Percentiles rank a stretch among this genome's conserved stretches.
Evolutionary conservation across 2,113 vertebrate genomes (phyloP).

Genomic region (Cyanoramphus novaezelandiae): DNA sequence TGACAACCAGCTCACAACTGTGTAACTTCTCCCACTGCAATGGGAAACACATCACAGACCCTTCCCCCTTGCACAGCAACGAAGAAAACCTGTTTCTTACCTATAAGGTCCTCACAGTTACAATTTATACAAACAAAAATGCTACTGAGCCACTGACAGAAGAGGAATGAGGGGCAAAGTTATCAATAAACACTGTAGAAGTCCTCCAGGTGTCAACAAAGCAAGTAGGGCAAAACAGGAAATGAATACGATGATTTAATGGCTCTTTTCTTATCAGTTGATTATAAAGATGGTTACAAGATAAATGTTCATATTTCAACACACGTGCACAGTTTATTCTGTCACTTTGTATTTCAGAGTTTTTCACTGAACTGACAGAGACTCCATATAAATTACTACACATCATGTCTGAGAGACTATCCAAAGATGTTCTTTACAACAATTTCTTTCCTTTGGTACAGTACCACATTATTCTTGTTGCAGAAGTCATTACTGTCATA

Average conservation of each 20-base stretch:
- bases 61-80: not conserved
- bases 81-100: not conserved
- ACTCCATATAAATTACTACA: not conserved
- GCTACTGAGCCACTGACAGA: not conserved
- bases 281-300: not conserved
- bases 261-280: not conserved
- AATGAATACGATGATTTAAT: not conserved
- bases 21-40: not conserved
- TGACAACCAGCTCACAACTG: not conserved
- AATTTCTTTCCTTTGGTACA: not conserved
- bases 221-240: not conserved
- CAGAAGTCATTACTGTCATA: not conserved
- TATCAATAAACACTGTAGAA: not conserved
- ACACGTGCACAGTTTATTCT: not conserved
- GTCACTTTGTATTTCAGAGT: not conserved
- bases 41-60: not conserved
- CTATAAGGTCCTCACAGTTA: not conserved
- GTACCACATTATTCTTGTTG: not conserved
- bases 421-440: not conserved
- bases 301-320: not conserved
- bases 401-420: not conserved
- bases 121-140: not conserved
- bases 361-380: not conserved
- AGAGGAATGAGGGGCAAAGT: not conserved
- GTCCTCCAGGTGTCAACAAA: not conserved